Conservation (phyloP, 2,888 invertebrate species). For the Nasonovia ribisnigri region DNA sequence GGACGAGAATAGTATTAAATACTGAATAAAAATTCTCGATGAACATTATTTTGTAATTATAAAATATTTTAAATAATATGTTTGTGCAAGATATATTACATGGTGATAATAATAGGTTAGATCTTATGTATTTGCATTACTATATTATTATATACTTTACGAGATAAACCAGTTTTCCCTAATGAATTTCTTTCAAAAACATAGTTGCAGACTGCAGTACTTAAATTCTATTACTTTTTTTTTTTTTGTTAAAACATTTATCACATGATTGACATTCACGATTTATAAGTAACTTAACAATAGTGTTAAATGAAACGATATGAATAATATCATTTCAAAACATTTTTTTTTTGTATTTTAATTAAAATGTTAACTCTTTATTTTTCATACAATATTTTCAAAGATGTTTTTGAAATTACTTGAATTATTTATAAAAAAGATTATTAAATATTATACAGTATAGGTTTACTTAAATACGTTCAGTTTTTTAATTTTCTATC, state of each 20-base stretch:
- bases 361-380: background rate
- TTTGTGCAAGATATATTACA: background rate
- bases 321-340: background rate
- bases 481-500: background rate
- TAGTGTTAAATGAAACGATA: background rate
- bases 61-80: conserved; percentile 31
- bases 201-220: background rate
- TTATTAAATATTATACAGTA: background rate
- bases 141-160: background rate
- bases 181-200: conserved; percentile 2
- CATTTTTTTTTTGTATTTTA: background rate
- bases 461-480: background rate
- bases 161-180: background rate
- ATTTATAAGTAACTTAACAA: background rate
- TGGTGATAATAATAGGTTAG: background rate
- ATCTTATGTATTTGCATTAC: conserved; percentile 5
- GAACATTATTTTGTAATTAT: conserved; percentile 20
- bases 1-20: conserved; percentile 24
- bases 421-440: background rate
- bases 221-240: background rate
- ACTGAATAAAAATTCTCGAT: background rate
- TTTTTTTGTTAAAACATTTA: background rate
- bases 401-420: background rate
- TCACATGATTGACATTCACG: background rate
- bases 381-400: background rate